These are phyloP conservation scores for Drosophila elegans DNA, from an alignment of 1,140 invertebrate species.

Conservation along the genomic window DNA sequence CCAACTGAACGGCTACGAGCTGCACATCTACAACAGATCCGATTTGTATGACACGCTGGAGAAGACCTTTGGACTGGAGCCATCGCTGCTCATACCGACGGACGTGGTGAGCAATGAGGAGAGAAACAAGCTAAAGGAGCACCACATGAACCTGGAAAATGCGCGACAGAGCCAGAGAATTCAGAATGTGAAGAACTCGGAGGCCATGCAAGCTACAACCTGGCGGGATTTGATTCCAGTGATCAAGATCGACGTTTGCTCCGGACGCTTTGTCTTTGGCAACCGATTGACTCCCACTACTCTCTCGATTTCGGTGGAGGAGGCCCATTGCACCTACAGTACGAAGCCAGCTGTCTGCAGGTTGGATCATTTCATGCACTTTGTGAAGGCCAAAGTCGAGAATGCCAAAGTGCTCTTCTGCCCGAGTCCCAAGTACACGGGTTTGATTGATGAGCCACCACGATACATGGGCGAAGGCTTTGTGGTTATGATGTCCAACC, in stretches of 20 bases:
- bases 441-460: slow-evolving; percentile 97
- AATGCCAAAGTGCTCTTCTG: slow-evolving; percentile 97
- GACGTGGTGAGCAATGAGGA: slow-evolving; percentile 72
- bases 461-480: slow-evolving; percentile 97
- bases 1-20: slow-evolving; percentile 97
- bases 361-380: slow-evolving; percentile 98
- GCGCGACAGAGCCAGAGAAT: slow-evolving; percentile 86
- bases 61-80: slow-evolving; percentile 94
- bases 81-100: slow-evolving; percentile 89
- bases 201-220: slow-evolving; percentile 92
- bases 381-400: slow-evolving; percentile 96
- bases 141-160: slow-evolving; percentile 88
- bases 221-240: slow-evolving; percentile 99
- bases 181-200: slow-evolving; percentile 87
- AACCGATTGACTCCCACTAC: slow-evolving; percentile 97
- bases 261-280: slow-evolving; percentile 97
- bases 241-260: slow-evolving; percentile 96
- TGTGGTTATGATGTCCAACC: slow-evolving; percentile 97
- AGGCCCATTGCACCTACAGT: slow-evolving; percentile 97
- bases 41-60: slow-evolving; percentile 95
- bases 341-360: slow-evolving; percentile 97
- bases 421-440: slow-evolving; percentile 96
- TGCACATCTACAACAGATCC: slow-evolving; percentile 98
- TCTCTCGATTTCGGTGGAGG: slow-evolving; percentile 96
- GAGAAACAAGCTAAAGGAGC: slow-evolving; percentile 85